Conservation (phyloP, 2,888 invertebrate species). For the Zaprionus obscuricornis region DNA sequence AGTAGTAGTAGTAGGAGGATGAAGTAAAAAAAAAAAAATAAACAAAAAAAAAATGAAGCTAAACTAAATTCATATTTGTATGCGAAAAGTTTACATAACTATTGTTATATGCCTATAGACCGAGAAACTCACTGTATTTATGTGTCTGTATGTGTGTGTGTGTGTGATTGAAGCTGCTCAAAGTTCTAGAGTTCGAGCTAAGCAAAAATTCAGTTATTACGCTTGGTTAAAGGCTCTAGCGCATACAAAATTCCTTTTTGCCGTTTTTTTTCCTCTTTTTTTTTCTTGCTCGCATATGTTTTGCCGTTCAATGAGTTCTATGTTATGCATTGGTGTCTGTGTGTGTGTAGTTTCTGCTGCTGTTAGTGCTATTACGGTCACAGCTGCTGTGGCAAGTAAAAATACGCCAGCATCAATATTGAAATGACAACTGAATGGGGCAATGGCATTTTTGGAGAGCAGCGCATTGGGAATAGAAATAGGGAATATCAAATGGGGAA, state of each 20-base stretch:
- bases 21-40: no score
- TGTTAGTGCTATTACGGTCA: conserved; percentile 53
- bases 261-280: conserved; percentile 46
- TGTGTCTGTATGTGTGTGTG: no score
- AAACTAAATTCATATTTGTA: no score
- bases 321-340: conserved; percentile 47
- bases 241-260: conserved; percentile 59
- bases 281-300: conserved; percentile 44
- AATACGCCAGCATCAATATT: conserved; percentile 72
- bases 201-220: conserved; percentile 59
- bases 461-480: conserved; percentile 23
- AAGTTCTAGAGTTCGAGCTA: no score
- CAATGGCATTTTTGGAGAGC: conserved; percentile 8
- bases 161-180: no score
- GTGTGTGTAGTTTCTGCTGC: conserved; percentile 25
- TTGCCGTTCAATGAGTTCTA: no score
- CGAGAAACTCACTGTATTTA: no score
- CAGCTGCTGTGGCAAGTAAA: conserved; percentile 74
- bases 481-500: conserved; percentile 9
- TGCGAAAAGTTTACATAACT: no score
- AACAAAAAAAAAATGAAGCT: no score
- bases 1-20: no score
- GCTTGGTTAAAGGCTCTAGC: conserved; percentile 47
- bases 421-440: conserved; percentile 72
- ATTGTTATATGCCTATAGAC: no score